Conservation (phyloP, 1,140 invertebrate species). For the Drosophila auraria region DNA sequence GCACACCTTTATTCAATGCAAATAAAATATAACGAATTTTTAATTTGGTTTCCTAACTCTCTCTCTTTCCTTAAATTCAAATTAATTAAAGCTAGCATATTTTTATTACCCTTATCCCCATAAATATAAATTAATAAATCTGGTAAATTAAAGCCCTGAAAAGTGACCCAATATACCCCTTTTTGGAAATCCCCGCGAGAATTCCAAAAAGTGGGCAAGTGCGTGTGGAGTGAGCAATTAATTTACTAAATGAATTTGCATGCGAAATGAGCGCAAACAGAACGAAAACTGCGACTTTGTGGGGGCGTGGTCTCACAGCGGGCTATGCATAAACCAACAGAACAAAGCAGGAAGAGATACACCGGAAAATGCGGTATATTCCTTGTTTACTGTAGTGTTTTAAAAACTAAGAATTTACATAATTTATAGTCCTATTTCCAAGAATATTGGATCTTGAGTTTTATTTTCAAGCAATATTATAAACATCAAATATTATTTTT, state of each 20-base stretch:
- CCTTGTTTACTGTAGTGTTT: no score
- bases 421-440: no score
- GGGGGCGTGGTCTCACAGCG: constrained; percentile 30
- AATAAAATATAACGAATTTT: no score
- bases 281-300: constrained; percentile 27
- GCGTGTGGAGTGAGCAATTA: constrained; percentile 75
- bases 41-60: no score
- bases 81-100: no score
- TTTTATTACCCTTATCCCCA: neutral
- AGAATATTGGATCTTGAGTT: no score
- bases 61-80: no score
- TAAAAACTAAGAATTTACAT: no score
- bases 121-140: neutral
- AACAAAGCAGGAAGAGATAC: constrained; percentile 24
- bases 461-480: no score
- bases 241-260: constrained; percentile 84
- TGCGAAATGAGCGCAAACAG: constrained; percentile 75
- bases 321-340: constrained; percentile 32
- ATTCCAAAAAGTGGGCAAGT: constrained; percentile 46
- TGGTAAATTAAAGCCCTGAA: neutral
- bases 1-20: no score
- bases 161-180: constrained; percentile 10
- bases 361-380: neutral
- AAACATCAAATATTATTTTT: no score
- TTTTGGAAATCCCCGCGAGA: constrained; percentile 6